phyloP scores from a whole-genome alignment of 2,797 vertebrate genomes.

The Bradypus variegatus region DNA sequence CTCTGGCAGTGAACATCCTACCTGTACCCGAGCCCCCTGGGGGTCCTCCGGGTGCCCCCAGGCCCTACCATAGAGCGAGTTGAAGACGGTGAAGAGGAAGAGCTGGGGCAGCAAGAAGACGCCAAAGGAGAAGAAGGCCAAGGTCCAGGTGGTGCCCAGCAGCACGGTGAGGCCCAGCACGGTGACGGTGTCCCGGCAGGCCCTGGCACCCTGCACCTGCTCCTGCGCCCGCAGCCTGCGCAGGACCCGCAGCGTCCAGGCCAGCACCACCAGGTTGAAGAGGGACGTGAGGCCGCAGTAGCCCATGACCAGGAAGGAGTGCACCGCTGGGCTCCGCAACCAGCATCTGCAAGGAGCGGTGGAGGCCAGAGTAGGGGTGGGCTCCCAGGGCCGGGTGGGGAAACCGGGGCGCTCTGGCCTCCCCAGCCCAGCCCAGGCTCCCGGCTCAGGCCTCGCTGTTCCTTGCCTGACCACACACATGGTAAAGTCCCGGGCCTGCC shows the following conservation, averaged over 20 bases:
- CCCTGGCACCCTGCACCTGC: background rate
- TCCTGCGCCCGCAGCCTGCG: background rate
- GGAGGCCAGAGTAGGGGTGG: fast-evolving
- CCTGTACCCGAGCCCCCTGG: fast-evolving
- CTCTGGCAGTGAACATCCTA: fast-evolving
- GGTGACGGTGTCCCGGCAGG: constrained; percentile 44
- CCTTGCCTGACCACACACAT: background rate
- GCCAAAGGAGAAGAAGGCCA: constrained; percentile 75
- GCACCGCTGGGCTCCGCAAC: constrained; percentile 65
- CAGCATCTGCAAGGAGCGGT: constrained; percentile 76
- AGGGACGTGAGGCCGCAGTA: constrained; percentile 72
- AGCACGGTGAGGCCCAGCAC: constrained; percentile 79
- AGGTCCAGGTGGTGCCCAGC: constrained; percentile 79
- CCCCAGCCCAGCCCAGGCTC: fast-evolving
- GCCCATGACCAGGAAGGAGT: constrained; percentile 70
- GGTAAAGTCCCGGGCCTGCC: background rate
- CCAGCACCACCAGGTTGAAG: constrained; percentile 76
- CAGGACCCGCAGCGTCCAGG: constrained; percentile 57
- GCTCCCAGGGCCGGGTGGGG: background rate
- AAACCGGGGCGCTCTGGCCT: fast-evolving
- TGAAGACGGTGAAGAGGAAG: constrained; percentile 84
- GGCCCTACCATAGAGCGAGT: constrained; percentile 76
- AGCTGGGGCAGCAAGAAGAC: constrained; percentile 71
- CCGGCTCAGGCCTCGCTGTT: background rate
- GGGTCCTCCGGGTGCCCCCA: background rate